These are phyloP conservation scores for Halictus rubicundus DNA, from an alignment of 1,140 invertebrate genomes.

Conservation along the genomic window DNA sequence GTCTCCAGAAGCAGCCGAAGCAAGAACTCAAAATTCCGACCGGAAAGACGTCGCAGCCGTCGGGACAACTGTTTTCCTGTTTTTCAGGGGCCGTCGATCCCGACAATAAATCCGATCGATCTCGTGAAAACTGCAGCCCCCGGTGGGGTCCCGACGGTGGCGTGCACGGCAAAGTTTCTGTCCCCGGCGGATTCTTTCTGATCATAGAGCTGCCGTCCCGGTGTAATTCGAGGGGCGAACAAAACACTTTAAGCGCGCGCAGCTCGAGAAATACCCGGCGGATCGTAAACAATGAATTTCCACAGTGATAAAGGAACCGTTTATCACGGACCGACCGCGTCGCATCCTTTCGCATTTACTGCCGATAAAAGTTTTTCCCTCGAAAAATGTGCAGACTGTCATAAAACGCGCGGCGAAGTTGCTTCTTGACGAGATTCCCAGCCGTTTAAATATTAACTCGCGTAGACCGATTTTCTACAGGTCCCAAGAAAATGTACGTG, in stretches of 20 bases:
- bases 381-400: too few relatives aligned
- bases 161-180: slow-evolving; percentile 12
- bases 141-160: not conserved
- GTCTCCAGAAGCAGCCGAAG: too few relatives aligned
- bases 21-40: too few relatives aligned
- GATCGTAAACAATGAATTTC: slow-evolving; percentile 10
- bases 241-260: slow-evolving; percentile 8
- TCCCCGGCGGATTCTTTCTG: slow-evolving; percentile 21
- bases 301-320: not conserved
- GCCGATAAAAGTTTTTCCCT: too few relatives aligned
- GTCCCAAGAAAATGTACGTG: too few relatives aligned
- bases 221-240: slow-evolving; percentile 32
- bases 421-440: too few relatives aligned
- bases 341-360: too few relatives aligned
- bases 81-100: not conserved
- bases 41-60: too few relatives aligned
- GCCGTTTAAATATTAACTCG: too few relatives aligned
- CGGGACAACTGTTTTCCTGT: not conserved
- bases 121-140: slow-evolving; percentile 9
- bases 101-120: slow-evolving; percentile 14
- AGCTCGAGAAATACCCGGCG: not conserved
- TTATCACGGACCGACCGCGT: not conserved
- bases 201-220: slow-evolving; percentile 1
- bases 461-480: too few relatives aligned
- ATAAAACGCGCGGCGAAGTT: too few relatives aligned